Evolutionary conservation across 2,797 vertebrate genomes (phyloP), one percentile per base, ranked within the genome.

Genomic region (Darevskia mixta): DNA sequence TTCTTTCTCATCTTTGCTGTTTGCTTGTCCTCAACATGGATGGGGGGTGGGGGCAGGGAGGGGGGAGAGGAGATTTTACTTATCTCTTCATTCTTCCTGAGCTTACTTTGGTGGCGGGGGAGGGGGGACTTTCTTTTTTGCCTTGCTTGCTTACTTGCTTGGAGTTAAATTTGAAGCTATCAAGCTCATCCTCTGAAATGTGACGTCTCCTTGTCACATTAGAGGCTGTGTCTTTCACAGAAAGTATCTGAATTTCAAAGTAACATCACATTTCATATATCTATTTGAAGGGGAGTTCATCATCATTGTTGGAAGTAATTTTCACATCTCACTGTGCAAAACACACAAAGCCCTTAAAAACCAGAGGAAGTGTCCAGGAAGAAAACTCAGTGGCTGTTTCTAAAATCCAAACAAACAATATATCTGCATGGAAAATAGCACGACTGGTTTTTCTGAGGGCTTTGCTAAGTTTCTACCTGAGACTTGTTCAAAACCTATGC

Each of bases 221-320:
- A 83, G 72, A 78, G 69, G 86, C 91, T 92, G 83, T 77, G 75
- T 18, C 18, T 82, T 89, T 83, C 79, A 8, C 55, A 77, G 82
- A 82, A 84, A 25, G 41, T 86, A 23, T 87, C 81, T 91, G 2
- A 85, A 90, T 89, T 87, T 89, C 92, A 80, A 86, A 78, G 71
- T 18, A 49, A 78, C 64, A 67, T 82, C 80, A 72, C 85, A 78
- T 71, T n/a, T 23, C 55, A 7, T 49, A 83, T 5, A 38, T 81
- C 91, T 93, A 73, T 87, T 81, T 83, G 23, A 92, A 92, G 69
- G 64, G n/a, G 49, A 72, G 64, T 91, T 92, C 75, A 17, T 67
- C 75, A 17, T 67, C 84, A 89, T 64, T 86, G 23, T 35, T 81
- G 7, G 58, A 82, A 27, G 13, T 85, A 32, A 86, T 66, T 71